Conservation (phyloP, 2,888 invertebrate genomes). For the Lathronympha strigana region DNA sequence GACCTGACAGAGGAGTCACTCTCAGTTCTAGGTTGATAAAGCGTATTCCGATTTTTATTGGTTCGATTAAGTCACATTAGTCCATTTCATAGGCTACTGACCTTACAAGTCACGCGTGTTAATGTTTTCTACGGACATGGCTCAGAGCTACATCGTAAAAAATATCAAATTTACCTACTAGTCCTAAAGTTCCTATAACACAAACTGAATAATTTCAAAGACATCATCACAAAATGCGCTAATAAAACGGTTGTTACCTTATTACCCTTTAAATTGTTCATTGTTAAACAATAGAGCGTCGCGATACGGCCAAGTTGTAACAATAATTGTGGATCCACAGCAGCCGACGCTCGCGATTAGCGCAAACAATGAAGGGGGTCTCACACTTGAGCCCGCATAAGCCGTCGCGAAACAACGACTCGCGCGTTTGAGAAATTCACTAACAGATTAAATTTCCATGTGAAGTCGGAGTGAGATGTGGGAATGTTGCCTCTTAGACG, state of each 20-base stretch:
- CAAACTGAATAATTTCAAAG: constrained; percentile 3
- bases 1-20: too few relatives aligned
- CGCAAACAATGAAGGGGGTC: constrained; percentile 78
- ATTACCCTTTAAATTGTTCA: constrained; percentile 54
- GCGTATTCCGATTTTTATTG: too few relatives aligned
- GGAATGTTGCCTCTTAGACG: too few relatives aligned
- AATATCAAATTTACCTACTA: too few relatives aligned
- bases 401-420: constrained; percentile 71
- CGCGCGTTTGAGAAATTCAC: constrained; percentile 74
- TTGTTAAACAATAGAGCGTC: constrained; percentile 68
- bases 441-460: constrained; percentile 81
- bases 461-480: constrained; percentile 71
- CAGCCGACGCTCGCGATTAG: constrained; percentile 68
- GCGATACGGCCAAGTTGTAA: constrained; percentile 72
- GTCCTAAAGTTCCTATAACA: too few relatives aligned
- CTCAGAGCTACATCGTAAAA: too few relatives aligned
- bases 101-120: too few relatives aligned
- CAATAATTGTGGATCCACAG: constrained; percentile 75
- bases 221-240: constrained; percentile 12
- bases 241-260: constrained; percentile 56
- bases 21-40: too few relatives aligned
- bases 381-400: constrained; percentile 78
- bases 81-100: too few relatives aligned
- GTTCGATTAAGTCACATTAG: too few relatives aligned
- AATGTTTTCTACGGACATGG: too few relatives aligned